A percentile compares a stretch with the other conserved stretches of the same genome.
These are phyloP conservation scores for Pseudotriccus pelzelni DNA, from an alignment of 2,797 vertebrate species.

Conservation along the genomic window DNA sequence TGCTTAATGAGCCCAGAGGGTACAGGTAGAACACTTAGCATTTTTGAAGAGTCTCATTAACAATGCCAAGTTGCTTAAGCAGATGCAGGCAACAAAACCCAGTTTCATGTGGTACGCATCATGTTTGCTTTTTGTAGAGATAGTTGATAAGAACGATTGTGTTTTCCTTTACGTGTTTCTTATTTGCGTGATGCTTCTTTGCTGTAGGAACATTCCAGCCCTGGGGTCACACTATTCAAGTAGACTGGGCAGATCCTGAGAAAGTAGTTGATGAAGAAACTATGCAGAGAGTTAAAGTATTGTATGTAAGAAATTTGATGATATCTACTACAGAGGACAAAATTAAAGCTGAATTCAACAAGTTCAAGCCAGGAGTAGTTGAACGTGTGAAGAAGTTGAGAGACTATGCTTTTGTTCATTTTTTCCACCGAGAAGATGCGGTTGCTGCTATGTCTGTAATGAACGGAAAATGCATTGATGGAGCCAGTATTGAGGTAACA, in stretches of 20 bases:
- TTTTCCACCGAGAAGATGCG: conserved; percentile 88
- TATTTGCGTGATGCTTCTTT: conserved; percentile 3
- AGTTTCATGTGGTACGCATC: neutral
- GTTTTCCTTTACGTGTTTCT: neutral
- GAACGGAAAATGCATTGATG: conserved; percentile 89
- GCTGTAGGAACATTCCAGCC: conserved; percentile 86
- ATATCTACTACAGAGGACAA: conserved; percentile 89
- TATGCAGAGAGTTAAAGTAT: conserved; percentile 89
- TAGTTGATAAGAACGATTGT: neutral
- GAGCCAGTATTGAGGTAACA: conserved; percentile 85
- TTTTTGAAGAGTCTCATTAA: neutral
- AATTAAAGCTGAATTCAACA: conserved; percentile 87
- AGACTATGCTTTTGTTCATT: conserved; percentile 94
- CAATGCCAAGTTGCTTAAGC: neutral
- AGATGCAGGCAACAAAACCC: neutral
- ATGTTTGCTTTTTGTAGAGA: neutral
- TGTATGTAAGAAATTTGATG: conserved; percentile 91
- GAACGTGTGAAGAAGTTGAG: conserved; percentile 93
- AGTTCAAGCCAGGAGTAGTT: conserved; percentile 86
- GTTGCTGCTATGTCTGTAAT: conserved; percentile 84
- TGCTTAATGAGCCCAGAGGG: neutral
- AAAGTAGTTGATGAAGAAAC: conserved; percentile 91
- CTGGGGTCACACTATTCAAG: conserved; percentile 91
- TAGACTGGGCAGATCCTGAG: conserved; percentile 95
- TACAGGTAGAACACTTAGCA: neutral